Conservation (phyloP, 2,888 invertebrate species). For the Laothoe populi region DNA sequence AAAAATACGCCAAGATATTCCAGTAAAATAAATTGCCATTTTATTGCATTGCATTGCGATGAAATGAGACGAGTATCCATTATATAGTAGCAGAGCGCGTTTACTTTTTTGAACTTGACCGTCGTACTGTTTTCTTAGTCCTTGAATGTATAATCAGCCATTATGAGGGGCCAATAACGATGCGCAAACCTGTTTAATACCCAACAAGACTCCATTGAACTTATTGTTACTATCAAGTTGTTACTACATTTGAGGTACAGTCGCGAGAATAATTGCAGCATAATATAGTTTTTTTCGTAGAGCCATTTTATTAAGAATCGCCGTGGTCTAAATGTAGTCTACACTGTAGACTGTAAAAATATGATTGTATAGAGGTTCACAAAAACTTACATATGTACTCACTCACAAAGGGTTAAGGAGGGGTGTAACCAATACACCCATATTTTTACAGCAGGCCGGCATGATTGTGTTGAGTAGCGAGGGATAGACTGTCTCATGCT, state of each 20-base stretch:
- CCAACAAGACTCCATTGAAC: constrained; percentile 16
- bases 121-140: constrained; percentile 32
- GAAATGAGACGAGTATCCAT: background rate
- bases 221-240: constrained; percentile 15
- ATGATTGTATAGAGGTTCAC: background rate
- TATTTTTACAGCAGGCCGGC: too few relatives aligned
- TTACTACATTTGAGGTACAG: constrained; percentile 9
- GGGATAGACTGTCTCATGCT: too few relatives aligned
- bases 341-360: background rate
- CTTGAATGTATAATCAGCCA: constrained; percentile 29
- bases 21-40: constrained; percentile 16
- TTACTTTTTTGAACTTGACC: constrained; percentile 3
- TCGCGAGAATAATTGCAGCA: background rate
- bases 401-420: too few relatives aligned
- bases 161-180: constrained; percentile 15
- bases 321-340: background rate
- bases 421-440: too few relatives aligned
- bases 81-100: constrained; percentile 5
- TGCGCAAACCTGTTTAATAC: constrained; percentile 24
- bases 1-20: background rate
- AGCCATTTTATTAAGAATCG: background rate
- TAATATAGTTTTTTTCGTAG: background rate
- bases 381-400: background rate
- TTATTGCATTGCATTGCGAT: constrained; percentile 10
- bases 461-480: too few relatives aligned